A percentile compares a stretch with the other conserved stretches of the same genome.
Conservation (phyloP, 2,113 vertebrate species). For the Odocoileus hemionus region DNA sequence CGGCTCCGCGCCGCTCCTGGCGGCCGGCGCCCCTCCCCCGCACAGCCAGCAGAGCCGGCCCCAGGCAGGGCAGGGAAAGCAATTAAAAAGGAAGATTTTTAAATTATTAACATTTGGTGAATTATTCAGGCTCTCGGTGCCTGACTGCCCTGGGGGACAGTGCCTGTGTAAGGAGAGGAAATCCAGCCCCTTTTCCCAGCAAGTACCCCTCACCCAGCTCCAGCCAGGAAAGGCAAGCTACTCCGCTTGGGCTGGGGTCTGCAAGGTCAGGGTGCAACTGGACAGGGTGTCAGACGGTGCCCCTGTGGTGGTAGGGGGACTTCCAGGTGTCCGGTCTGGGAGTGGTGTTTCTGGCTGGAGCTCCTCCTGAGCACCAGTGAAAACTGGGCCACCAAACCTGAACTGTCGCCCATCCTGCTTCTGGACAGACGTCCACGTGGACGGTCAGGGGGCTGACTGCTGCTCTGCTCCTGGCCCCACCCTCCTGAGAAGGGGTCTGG, state of each 20-base stretch:
- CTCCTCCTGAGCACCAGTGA: not conserved
- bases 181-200: not conserved
- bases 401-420: not conserved
- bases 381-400: not conserved
- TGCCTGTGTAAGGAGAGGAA: conserved; percentile 32
- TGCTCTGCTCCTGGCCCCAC: not conserved
- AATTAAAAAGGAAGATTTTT: conserved; percentile 80
- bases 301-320: not conserved
- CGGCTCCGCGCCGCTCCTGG: not conserved
- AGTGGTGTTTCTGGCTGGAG: not conserved
- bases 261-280: not conserved
- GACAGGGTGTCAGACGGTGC: not conserved
- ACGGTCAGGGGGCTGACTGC: not conserved
- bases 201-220: not conserved
- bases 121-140: conserved; percentile 82
- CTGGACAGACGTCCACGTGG: not conserved
- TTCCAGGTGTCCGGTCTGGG: not conserved
- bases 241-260: not conserved
- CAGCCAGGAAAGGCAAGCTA: not conserved
- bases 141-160: conserved; percentile 66
- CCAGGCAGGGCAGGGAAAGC: conserved; percentile 69
- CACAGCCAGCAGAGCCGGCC: conserved; percentile 29
- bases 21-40: conserved; percentile 32
- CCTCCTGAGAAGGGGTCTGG: not conserved
- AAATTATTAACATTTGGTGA: conserved; percentile 84